phyloP scores from a whole-genome alignment of 2,797 vertebrate genomes.

The Spizella passerina region DNA sequence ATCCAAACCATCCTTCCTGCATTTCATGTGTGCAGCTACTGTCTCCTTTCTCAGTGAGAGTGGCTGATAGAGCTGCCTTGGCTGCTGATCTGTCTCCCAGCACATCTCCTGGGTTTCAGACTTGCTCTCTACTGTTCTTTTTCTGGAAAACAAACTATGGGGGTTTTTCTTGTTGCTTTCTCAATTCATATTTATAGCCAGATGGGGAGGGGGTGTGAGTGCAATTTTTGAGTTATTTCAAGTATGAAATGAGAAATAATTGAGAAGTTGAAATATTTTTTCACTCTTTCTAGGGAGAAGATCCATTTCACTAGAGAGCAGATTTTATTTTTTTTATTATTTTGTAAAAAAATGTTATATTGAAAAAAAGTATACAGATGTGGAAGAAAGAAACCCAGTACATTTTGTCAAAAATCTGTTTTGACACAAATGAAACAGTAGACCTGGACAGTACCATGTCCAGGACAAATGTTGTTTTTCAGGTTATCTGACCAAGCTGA shows the following conservation, averaged over 20 bases:
- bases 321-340: not conserved
- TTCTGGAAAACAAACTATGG: not conserved
- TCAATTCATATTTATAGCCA: not conserved
- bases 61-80: not conserved
- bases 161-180: not conserved
- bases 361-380: not conserved
- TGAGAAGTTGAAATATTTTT: not conserved
- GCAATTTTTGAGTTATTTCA: not conserved
- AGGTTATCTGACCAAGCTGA: not conserved
- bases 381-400: not conserved
- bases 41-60: not conserved
- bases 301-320: not conserved
- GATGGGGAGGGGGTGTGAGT: not conserved
- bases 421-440: not conserved
- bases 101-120: not conserved
- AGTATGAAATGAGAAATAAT: not conserved
- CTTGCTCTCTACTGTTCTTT: not conserved
- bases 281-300: not conserved
- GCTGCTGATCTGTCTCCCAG: fast-evolving
- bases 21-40: not conserved
- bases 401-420: not conserved
- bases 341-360: not conserved
- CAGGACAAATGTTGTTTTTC: not conserved
- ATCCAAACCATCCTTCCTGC: not conserved
- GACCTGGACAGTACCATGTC: not conserved